Percentiles rank a stretch among this genome's conserved stretches.
phyloP scores from a whole-genome alignment of 2,113 vertebrate genomes.

The Siniperca chuatsi region DNA sequence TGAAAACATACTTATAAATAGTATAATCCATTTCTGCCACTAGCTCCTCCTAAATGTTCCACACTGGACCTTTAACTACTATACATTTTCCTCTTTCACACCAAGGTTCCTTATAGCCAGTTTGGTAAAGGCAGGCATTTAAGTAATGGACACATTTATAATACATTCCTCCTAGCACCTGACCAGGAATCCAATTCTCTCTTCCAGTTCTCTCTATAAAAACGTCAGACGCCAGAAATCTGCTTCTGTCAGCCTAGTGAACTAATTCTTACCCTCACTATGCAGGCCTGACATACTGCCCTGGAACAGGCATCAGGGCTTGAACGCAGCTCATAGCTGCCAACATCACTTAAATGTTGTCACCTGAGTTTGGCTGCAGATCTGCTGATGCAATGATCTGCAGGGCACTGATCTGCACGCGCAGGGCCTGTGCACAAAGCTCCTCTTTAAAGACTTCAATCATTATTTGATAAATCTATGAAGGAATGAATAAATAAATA shows the following conservation, averaged over 20 bases:
- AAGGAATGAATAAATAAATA: constrained; percentile 8
- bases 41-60: no score
- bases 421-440: neutral
- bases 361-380: constrained; percentile 54
- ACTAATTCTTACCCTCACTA: constrained; percentile 46
- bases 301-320: constrained; percentile 42
- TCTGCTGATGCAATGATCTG: constrained; percentile 64
- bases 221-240: constrained; percentile 32
- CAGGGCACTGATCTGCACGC: constrained; percentile 23
- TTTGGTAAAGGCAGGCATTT: constrained; percentile 3
- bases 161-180: neutral
- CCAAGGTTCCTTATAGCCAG: neutral
- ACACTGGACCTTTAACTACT: neutral
- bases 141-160: constrained; percentile 20
- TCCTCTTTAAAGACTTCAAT: neutral
- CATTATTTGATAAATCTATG: constrained; percentile 3
- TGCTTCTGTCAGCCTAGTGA: constrained; percentile 43
- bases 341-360: constrained; percentile 58
- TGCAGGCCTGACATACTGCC: constrained; percentile 63
- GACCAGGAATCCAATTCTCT: neutral
- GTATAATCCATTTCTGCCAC: no score
- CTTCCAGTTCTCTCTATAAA: constrained; percentile 8
- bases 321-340: constrained; percentile 53
- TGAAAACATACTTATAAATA: no score
- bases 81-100: neutral